Evolutionary conservation across 1,140 invertebrate species (phyloP).

Genomic region (Drosophila grimshawi): DNA sequence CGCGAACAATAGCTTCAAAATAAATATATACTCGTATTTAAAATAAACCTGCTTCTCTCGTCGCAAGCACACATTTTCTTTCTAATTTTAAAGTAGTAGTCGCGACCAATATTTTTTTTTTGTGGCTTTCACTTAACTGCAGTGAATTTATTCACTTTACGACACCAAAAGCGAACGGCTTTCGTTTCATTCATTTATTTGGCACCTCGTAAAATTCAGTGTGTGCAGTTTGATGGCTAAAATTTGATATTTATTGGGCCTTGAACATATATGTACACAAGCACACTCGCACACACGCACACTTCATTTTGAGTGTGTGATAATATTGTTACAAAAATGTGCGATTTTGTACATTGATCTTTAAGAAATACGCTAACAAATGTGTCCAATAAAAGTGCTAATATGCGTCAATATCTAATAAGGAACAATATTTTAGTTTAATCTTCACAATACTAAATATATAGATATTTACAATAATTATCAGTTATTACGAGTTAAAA

Average conservation of each 20-base stretch:
- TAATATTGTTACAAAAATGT: neutral
- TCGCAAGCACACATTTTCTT: too few species aligned
- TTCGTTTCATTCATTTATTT: slow-evolving; percentile 22
- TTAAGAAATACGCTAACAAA: neutral
- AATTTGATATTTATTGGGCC: slow-evolving; percentile 21
- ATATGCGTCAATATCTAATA: too few species aligned
- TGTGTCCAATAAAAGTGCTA: neutral
- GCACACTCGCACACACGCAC: neutral
- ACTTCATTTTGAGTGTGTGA: too few species aligned
- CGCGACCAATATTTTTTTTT: neutral
- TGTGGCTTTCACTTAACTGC: neutral
- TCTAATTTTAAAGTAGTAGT: neutral
- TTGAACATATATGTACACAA: neutral
- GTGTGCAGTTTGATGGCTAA: slow-evolving; percentile 13
- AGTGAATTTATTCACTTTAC: slow-evolving; percentile 21
- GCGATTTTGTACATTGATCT: neutral
- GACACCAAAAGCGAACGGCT: slow-evolving; percentile 1
- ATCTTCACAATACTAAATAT: too few species aligned
- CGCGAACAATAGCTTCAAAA: neutral
- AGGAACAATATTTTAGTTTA: too few species aligned
- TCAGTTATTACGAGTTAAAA: too few species aligned
- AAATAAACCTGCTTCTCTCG: too few species aligned
- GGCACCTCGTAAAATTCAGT: slow-evolving; percentile 19
- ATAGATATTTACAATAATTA: too few species aligned
- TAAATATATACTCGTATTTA: slow-evolving; percentile 5